Conservation (phyloP, 1,140 invertebrate genomes). For the honey bee (Apis mellifera) region Amel_HAv3.1 CM009931.2:19497001-19497500, state of each 20-base stretch:
- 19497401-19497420: neutral
- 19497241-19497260: neutral
- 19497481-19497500: conserved; percentile 80
- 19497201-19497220: neutral
- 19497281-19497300: conserved; percentile 12
- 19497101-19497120: no score
- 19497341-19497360: neutral
- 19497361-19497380: neutral
- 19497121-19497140: neutral
- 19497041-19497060: neutral
- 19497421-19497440: conserved; percentile 57
- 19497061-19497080: neutral
- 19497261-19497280: neutral
- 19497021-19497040: conserved; percentile 16
- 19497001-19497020: conserved; percentile 11
- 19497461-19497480: conserved; percentile 78
- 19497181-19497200: neutral
- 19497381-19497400: conserved; percentile 32
- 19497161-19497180: neutral
- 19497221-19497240: neutral
- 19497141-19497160: no score
- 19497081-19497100: neutral
- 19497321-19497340: conserved; percentile 9
- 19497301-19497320: conserved; percentile 10
- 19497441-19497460: conserved; percentile 73